Evolutionary conservation across 2,888 invertebrate species (phyloP).

Genomic region (Torymus tubicola): DNA sequence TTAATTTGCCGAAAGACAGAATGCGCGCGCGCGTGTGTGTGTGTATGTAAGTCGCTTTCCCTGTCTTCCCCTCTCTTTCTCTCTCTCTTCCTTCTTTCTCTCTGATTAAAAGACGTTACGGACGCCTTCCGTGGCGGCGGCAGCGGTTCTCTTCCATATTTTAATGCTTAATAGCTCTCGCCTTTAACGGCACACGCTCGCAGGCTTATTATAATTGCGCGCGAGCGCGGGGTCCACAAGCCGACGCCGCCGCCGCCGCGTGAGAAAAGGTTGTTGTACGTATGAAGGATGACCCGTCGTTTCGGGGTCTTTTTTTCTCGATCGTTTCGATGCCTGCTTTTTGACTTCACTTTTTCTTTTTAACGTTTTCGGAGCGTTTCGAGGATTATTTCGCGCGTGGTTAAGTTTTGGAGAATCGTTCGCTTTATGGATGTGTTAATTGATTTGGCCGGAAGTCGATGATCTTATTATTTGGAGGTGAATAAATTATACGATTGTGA

Average conservation of each 20-base stretch:
- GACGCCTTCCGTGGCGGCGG: conserved; percentile 68
- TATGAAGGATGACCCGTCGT: conserved; percentile 29
- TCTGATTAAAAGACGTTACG: conserved; percentile 75
- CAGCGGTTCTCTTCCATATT: conserved; percentile 67
- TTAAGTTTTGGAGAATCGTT: too few relatives aligned
- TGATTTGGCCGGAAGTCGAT: too few relatives aligned
- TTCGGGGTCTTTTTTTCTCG: conserved; percentile 5
- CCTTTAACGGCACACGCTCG: conserved; percentile 57
- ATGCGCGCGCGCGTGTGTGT: too few relatives aligned
- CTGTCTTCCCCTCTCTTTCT: too few relatives aligned
- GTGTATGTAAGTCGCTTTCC: too few relatives aligned
- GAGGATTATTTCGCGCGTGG: too few relatives aligned
- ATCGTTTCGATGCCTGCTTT: too few relatives aligned
- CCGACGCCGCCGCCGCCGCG: conserved; percentile 22
- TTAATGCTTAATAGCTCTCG: conserved; percentile 70
- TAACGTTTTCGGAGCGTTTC: too few relatives aligned
- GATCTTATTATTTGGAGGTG: too few relatives aligned
- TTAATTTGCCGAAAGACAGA: conserved; percentile 72
- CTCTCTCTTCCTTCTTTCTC: conserved; percentile 62
- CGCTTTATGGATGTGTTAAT: too few relatives aligned
- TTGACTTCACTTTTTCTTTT: too few relatives aligned
- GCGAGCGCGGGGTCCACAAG: conserved; percentile 37
- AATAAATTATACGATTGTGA: too few relatives aligned
- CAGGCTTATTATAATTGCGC: conserved; percentile 69
- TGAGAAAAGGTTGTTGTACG: conserved; percentile 37